Base-by-base conservation (phyloP, 2,113 vertebrate species). In the Sarotherodon lohbergeri region DNA sequence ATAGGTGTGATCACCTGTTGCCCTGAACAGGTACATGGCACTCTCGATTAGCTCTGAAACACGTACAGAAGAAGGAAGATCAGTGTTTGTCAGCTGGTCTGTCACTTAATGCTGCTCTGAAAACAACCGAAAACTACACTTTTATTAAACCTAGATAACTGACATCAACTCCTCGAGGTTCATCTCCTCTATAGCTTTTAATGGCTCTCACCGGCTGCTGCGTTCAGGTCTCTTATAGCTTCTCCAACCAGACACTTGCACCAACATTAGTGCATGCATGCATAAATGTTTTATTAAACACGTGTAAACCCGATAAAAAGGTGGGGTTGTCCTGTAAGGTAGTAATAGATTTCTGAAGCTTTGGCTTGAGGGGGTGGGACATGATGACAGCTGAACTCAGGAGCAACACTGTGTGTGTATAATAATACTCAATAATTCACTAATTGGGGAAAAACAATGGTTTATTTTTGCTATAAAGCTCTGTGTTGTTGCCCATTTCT, bases 21-120 rank as follows among this genome's bases (percentile, higher is more conserved):
- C 98, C 59, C 97, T 97, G 92, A 98, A 99, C 91, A 99, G 96
- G 87, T 99, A 99, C 98, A 99, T 99, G 0, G 99, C 99, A 0
- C 99, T 99, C 93, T 99, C 99, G 3, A 99, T 98, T 85, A 99
- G 94, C 96, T 99, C 99, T 99, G 96, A 13, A 91, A 86, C n/a
- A 71, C 9, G 12, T 6, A 27, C 9, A 19, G 41, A 27, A 17
- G 54, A 11, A 54, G 32, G 32, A 55, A 55, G 78, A 54, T 39
- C 13, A 32, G 36, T 2, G 36, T 9, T 36, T 36, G 36, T 36
- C 14, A 27, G 68, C 68, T 73, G 22, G 5, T 46, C 16, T 17
- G 32, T 6, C 17, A 0, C n/a, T 68, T 9, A 24, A 3, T 41
- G 36, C 39, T 68, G n/a, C 63, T 68, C 63, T 8, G 63, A 68